Evolutionary conservation across 2,888 invertebrate genomes (phyloP).

Genomic region (Copidosoma aretas): DNA sequence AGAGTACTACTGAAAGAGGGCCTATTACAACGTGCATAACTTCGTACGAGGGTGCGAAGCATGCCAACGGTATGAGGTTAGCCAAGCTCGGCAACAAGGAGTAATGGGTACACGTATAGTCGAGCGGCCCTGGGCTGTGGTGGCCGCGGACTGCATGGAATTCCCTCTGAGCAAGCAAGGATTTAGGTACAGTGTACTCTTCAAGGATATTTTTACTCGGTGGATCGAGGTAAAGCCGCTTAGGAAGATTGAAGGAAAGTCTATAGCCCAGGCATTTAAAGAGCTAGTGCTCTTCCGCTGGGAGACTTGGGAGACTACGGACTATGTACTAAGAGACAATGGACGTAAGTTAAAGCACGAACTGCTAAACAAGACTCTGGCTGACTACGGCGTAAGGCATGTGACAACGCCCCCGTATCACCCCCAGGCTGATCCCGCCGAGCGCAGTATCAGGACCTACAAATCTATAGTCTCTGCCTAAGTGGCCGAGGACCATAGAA

Average conservation of each 20-base stretch:
- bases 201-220: neutral
- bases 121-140: neutral
- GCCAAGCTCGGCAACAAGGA: neutral
- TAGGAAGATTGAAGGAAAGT: neutral
- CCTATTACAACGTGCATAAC: neutral
- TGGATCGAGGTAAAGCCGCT: neutral
- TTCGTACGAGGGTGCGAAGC: neutral
- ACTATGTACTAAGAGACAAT: conserved; percentile 7
- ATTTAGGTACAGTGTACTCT: neutral
- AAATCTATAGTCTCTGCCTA: conserved; percentile 1
- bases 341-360: conserved; percentile 25
- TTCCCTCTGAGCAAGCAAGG: neutral
- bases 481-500: conserved; percentile 1
- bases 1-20: neutral
- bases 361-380: neutral
- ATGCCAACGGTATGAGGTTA: neutral
- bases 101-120: neutral
- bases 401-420: conserved; percentile 33
- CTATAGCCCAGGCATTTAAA: neutral
- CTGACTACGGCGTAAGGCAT: neutral
- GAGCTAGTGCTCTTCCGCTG: conserved; percentile 20
- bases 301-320: conserved; percentile 39
- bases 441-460: conserved; percentile 28
- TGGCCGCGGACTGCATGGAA: neutral
- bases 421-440: conserved; percentile 33